A percentile compares a stretch with the other conserved stretches of the same genome.
Conservation (phyloP, 2,113 vertebrate genomes). For the Eclectus roratus region DNA sequence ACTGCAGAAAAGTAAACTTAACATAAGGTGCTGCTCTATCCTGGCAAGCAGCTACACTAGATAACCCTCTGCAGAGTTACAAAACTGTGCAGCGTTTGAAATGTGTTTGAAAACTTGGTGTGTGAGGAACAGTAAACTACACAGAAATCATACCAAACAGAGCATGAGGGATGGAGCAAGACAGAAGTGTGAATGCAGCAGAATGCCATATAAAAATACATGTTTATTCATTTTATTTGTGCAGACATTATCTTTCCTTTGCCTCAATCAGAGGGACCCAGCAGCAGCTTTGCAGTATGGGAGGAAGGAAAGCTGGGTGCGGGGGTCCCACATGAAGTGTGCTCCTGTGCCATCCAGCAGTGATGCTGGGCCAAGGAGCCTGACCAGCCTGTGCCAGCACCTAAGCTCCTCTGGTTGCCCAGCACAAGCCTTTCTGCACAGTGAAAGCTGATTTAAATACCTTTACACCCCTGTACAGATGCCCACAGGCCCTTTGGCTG, state of each 20-base stretch:
- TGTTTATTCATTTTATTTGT: not conserved
- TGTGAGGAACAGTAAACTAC: not conserved
- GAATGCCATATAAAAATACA: not conserved
- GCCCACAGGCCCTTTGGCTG: not conserved
- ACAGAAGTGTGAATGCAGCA: not conserved
- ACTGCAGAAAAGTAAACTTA: not conserved
- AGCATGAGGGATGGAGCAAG: not conserved
- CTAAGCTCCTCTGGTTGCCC: not conserved
- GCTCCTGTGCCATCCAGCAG: not conserved
- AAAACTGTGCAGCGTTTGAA: not conserved
- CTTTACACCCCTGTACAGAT: fast-evolving
- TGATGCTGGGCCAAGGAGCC: not conserved
- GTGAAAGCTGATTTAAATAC: not conserved
- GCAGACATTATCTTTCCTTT: not conserved
- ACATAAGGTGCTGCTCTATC: not conserved
- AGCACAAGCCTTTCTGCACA: not conserved
- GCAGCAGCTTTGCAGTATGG: not conserved
- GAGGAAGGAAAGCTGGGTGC: not conserved
- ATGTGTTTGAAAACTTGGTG: not conserved
- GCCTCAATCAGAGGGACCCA: not conserved
- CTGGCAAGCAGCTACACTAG: not conserved
- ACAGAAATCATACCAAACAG: not conserved
- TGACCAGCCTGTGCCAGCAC: not conserved
- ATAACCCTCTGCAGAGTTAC: not conserved
- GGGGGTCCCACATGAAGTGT: fast-evolving